phyloP scores from a whole-genome alignment of 2,113 vertebrate genomes.

The Spermophilus dauricus region DNA sequence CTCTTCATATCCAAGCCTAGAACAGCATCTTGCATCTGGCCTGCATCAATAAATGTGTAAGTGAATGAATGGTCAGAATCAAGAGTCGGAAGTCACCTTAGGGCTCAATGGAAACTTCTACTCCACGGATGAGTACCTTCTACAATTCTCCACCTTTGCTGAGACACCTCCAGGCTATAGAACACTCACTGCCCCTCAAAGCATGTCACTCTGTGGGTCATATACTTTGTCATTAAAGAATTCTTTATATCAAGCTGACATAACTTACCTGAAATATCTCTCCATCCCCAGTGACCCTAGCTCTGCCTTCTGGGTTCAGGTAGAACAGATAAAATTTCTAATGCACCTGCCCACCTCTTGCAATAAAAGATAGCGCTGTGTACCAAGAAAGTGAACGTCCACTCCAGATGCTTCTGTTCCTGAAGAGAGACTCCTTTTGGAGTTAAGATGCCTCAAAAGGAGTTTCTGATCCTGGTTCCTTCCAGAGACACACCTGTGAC shows the following conservation, averaged over 20 bases:
- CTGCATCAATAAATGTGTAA: not conserved
- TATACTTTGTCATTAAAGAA: not conserved
- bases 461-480: not conserved
- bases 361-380: not conserved
- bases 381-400: not conserved
- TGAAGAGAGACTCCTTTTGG: not conserved
- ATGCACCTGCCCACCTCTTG: not conserved
- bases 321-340: not conserved
- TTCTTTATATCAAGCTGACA: not conserved
- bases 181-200: not conserved
- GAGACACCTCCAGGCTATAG: not conserved
- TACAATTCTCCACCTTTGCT: not conserved
- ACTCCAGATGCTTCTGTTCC: not conserved
- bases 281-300: not conserved
- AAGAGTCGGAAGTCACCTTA: not conserved
- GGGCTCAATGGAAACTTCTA: not conserved
- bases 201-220: not conserved
- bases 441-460: not conserved
- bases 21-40: not conserved
- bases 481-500: not conserved
- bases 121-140: not conserved
- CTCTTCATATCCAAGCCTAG: not conserved
- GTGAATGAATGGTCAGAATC: not conserved
- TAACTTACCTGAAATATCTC: not conserved
- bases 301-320: slow-evolving; percentile 4